Percentiles rank a stretch among this genome's conserved stretches.
Evolutionary conservation across 2,797 vertebrate genomes (phyloP).

Genomic region (Alectoris magna): DNA sequence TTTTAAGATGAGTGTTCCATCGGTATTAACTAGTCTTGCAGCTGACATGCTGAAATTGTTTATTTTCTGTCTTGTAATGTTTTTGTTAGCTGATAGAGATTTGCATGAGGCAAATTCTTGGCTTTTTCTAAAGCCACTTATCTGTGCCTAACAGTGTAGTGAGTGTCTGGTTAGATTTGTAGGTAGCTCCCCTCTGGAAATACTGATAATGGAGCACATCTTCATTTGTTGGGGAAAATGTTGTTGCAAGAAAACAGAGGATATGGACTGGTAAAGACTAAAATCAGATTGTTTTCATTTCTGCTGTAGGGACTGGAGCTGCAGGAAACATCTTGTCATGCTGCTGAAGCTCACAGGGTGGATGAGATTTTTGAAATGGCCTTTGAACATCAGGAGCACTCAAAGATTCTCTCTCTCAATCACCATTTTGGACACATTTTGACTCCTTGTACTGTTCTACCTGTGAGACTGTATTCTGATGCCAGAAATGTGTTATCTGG

Average conservation of each 20-base stretch:
- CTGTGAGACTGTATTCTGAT: constrained; percentile 92
- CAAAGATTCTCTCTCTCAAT: constrained; percentile 85
- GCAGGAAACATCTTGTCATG: constrained; percentile 97
- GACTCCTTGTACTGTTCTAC: constrained; percentile 89
- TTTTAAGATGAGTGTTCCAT: background rate
- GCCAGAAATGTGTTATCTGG: constrained; percentile 93
- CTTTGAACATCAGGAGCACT: constrained; percentile 86
- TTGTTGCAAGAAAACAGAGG: background rate
- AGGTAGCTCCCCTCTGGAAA: background rate
- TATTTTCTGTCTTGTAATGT: background rate
- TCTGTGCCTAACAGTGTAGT: background rate
- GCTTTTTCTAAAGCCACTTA: background rate
- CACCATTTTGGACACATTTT: constrained; percentile 92
- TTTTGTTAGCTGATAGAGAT: background rate
- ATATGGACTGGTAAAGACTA: background rate
- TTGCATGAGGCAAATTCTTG: background rate
- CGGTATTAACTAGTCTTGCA: background rate
- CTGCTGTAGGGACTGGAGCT: constrained; percentile 91
- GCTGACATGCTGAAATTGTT: background rate
- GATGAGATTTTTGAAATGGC: constrained; percentile 95
- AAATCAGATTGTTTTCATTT: constrained; percentile 22
- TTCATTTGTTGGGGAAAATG: background rate
- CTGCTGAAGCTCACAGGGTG: constrained; percentile 92
- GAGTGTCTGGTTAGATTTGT: background rate
- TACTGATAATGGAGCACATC: background rate